A percentile compares a stretch with the other conserved stretches of the same genome.
Evolutionary conservation across 2,797 vertebrate genomes (phyloP).

Genomic region (Eulemur mongoz): DNA sequence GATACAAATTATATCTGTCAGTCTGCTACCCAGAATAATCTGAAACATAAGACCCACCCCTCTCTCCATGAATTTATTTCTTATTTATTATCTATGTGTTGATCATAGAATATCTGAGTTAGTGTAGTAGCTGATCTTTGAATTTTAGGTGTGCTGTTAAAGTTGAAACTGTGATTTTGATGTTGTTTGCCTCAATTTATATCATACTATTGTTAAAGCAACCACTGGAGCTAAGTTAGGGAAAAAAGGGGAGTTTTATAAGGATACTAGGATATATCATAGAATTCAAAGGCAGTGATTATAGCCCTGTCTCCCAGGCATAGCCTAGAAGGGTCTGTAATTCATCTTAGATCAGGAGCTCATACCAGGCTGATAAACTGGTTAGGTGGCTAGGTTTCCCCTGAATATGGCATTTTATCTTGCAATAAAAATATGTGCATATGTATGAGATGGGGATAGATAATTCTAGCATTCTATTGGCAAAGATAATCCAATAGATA

Average conservation of each 20-base stretch:
- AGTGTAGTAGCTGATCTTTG: conserved; percentile 14
- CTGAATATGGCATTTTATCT: conserved; percentile 45
- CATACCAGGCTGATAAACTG: neutral
- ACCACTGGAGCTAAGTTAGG: neutral
- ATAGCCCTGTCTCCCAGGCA: neutral
- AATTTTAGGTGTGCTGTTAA: neutral
- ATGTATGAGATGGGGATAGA: neutral
- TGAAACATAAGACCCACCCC: neutral
- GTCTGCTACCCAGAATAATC: neutral
- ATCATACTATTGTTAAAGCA: conserved; percentile 18
- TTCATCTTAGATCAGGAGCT: neutral
- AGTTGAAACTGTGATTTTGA: conserved; percentile 35
- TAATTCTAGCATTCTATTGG: neutral
- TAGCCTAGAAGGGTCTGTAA: neutral
- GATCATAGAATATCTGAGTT: neutral
- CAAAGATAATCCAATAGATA: neutral
- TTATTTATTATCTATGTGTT: neutral
- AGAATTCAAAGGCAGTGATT: neutral
- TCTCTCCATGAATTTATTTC: neutral
- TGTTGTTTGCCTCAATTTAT: conserved; percentile 15
- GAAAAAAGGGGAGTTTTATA: neutral
- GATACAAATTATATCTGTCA: neutral
- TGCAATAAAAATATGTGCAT: neutral
- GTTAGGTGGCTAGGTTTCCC: neutral
- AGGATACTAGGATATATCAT: neutral